Base-by-base conservation (phyloP, 2,113 vertebrate species). In the Cryptotis parvus region DNA sequence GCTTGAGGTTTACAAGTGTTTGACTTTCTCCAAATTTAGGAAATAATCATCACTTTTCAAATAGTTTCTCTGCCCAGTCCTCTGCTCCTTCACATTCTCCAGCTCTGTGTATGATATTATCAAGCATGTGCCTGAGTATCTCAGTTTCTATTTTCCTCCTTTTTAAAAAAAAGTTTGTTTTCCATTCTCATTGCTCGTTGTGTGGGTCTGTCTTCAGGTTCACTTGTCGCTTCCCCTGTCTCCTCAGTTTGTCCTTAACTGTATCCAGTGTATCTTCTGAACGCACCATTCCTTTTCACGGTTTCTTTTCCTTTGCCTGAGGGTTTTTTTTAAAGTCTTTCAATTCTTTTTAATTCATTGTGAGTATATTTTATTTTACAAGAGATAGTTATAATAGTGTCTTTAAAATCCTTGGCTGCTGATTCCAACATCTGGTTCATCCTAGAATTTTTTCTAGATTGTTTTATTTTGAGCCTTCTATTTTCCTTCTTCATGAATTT, bases 101-200 rank as follows among this genome's bases (percentile, higher is more conserved):
- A 26, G 0, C 88, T 85, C 45, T 16, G 14, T 82, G 18, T 41
- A 41, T n/a, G 7, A 11, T 58, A 24, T 55, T 45, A 76, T 33
- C 12, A 29, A 20, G 68, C n/a, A 37, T 35, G 33, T 37, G 14
- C 20, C 16, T 73, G 24, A 75, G 33, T 69, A n/a, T 55, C 35
- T 88, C 68, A 79, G 70, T 63, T 80, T 87, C 88, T 91, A 79
- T 83, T 79, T 69, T n/a, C n/a, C n/a, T n/a, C n/a, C n/a, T n/a
- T n/a, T n/a, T n/a, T n/a, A n/a, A n/a, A n/a, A n/a, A n/a, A n/a
- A n/a, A n/a, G n/a, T n/a, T 58, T 76, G 10, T 29, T 84, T 22
- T 58, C 22, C 55, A 7, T 76, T 91, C 33, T 87, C 82, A 41
- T 24, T 78, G 49, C n/a, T 26, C 86, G 37, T 41, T 78, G 77